Evolutionary conservation across 2,797 vertebrate species (phyloP), one percentile per base, ranked within the genome.

Genomic region (Halcyon smyrnensis): DNA sequence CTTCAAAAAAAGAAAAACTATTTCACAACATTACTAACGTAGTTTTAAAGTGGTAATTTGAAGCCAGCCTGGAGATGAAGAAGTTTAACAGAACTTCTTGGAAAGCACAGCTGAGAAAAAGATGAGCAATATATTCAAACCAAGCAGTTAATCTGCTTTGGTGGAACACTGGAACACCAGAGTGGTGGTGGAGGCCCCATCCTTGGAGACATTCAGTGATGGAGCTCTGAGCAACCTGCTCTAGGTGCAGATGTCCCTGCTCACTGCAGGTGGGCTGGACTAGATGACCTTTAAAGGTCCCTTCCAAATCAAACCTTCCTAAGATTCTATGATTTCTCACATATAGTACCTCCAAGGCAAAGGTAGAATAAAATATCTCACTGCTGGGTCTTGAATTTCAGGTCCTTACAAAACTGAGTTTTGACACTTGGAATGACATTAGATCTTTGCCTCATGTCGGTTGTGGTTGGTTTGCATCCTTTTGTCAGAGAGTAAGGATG

Each of bases 381-480:
- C 36, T 67, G 10, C 10, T 48, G 34, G 34, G 21, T 15, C 24
- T 59, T 79, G 37, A 32, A 41, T 50, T 82, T 62, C 16, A 80
- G 24, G 36, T 53, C 30, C 30, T 30, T 51, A 34, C 7, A 51
- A 82, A 59, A 53, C 5, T 39, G 46, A 69, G 15, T 85, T 80
- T 48, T 9, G 51, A 17, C 59, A 23, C 11, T 20, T 39, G 37
- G 34, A 37, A 60, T 8, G 34, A 11, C 12, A 13, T 36, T 1
- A 19, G 32, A 5, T 28, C 39, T 83, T 27, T 88, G 39, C 19
- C n/a, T 67, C 4, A 0, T 21, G n/a, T 23, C 32, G 23, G 27
- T 2, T 32, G 39, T 34, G 59, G 54, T 2, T 59, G 71, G 8
- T 39, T 56, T 67, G 51, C 16, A 56, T 0, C 1, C 1, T 10